These are phyloP conservation scores for Hippocampus kuda DNA, from an alignment of 2,797 vertebrate genomes.

Conservation along the genomic window DNA sequence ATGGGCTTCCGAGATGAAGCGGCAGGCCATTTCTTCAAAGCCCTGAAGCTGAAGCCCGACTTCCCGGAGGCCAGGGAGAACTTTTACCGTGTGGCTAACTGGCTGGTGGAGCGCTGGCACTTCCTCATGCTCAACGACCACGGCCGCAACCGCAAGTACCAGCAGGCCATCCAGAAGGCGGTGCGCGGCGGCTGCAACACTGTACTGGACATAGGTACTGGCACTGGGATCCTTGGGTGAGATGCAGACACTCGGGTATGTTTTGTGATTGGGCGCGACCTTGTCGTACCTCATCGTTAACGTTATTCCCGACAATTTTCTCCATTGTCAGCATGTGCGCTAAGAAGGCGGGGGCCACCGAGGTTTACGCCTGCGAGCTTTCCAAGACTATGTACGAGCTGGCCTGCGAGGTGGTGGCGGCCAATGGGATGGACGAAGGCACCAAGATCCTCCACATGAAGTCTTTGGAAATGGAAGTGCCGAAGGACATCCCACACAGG, in stretches of 20 bases:
- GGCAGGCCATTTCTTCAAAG: conserved; percentile 92
- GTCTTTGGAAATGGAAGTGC: conserved; percentile 87
- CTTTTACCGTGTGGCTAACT: conserved; percentile 94
- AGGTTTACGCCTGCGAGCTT: conserved; percentile 87
- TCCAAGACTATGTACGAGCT: conserved; percentile 97
- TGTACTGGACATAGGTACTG: conserved; percentile 92
- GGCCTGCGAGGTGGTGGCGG: conserved; percentile 80
- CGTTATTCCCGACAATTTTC: not conserved
- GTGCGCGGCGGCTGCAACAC: conserved; percentile 76
- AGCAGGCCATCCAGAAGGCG: conserved; percentile 82
- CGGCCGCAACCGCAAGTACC: conserved; percentile 80
- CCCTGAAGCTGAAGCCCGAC: conserved; percentile 86
- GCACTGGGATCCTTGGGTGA: conserved; percentile 94
- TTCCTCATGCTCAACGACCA: conserved; percentile 96
- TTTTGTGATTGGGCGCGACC: not conserved
- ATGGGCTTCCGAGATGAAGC: conserved; percentile 97
- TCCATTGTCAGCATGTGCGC: conserved; percentile 82
- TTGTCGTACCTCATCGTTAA: not conserved
- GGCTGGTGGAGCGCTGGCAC: conserved; percentile 97
- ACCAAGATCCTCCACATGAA: conserved; percentile 89
- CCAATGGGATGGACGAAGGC: conserved; percentile 78
- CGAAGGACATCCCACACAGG: conserved; percentile 86
- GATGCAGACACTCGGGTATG: conserved; percentile 12
- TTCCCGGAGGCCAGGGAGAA: conserved; percentile 90
- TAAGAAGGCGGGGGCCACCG: conserved; percentile 79